Conservation (phyloP, 2,113 vertebrate genomes). For the Lasiurus borealis region DNA sequence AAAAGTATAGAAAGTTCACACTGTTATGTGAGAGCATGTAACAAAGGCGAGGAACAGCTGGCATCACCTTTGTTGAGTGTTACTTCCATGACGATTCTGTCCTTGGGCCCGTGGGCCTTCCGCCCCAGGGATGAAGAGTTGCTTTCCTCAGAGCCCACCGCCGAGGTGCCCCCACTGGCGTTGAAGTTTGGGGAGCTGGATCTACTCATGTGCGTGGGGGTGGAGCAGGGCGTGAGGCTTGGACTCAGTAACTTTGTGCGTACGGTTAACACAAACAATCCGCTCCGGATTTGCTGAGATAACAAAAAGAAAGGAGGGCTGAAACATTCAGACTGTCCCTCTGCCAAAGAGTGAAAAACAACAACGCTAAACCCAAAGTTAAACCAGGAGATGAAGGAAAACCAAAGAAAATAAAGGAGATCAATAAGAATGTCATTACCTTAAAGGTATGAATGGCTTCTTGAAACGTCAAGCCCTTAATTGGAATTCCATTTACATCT, state of each 20-base stretch:
- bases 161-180: slow-evolving; percentile 81
- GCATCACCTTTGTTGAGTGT: slow-evolving; percentile 94
- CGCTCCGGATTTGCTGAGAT: slow-evolving; percentile 96
- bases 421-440: slow-evolving; percentile 85
- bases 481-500: slow-evolving; percentile 97
- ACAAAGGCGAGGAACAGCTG: rapidly evolving
- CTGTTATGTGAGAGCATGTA: background rate
- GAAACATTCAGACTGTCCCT: background rate
- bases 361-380: background rate
- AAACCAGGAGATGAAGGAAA: background rate
- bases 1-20: background rate
- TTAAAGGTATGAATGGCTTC: slow-evolving; percentile 99
- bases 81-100: slow-evolving; percentile 97
- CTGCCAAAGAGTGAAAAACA: background rate
- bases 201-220: slow-evolving; percentile 93
- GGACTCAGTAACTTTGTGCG: slow-evolving; percentile 96
- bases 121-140: slow-evolving; percentile 85
- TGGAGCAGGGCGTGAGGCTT: slow-evolving; percentile 94
- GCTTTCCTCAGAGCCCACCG: slow-evolving; percentile 82
- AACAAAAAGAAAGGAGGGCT: slow-evolving; percentile 9
- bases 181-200: slow-evolving; percentile 95
- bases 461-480: slow-evolving; percentile 96
- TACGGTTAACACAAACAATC: slow-evolving; percentile 95
- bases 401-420: background rate
- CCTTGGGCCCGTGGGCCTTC: slow-evolving; percentile 94